Percentiles rank a stretch among this genome's conserved stretches.
phyloP scores from a whole-genome alignment of 2,113 vertebrate genomes.

The Ictalurus punctatus region DNA sequence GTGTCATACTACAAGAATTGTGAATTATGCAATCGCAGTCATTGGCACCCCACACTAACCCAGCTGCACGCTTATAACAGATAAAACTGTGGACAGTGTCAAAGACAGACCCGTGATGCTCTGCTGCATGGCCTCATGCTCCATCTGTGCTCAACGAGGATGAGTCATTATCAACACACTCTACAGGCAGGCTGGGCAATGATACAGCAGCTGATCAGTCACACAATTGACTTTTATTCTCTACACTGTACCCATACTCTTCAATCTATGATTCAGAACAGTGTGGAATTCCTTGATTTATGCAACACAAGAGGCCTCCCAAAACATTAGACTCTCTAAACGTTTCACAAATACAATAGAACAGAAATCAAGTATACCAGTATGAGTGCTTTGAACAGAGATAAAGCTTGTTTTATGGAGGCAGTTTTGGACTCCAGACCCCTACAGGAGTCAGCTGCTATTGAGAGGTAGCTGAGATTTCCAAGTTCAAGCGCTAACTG shows the following conservation, averaged over 20 bases:
- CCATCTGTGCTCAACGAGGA: slow-evolving; percentile 52
- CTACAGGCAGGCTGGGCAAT: slow-evolving; percentile 35
- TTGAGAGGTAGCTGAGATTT: slow-evolving; percentile 58
- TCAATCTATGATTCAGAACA: neutral
- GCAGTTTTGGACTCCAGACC: neutral
- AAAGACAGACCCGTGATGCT: slow-evolving; percentile 27
- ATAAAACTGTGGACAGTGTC: slow-evolving; percentile 29
- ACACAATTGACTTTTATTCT: slow-evolving; percentile 50
- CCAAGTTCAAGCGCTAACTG: slow-evolving; percentile 58
- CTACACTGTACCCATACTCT: neutral
- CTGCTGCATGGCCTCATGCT: slow-evolving; percentile 33
- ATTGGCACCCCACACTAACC: slow-evolving; percentile 1
- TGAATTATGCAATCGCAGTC: neutral
- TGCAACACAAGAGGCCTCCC: neutral
- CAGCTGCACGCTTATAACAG: slow-evolving; percentile 5
- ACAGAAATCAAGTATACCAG: neutral
- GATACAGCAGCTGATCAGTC: slow-evolving; percentile 46
- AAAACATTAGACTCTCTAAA: slow-evolving; percentile 8
- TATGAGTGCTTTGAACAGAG: neutral
- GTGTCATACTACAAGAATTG: neutral
- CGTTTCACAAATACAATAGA: neutral
- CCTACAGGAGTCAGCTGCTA: slow-evolving; percentile 42
- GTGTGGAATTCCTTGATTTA: neutral
- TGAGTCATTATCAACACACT: slow-evolving; percentile 56
- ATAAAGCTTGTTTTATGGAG: neutral